Evolutionary conservation across 2,888 invertebrate species (phyloP), one percentile per base, ranked within the genome.

Genomic region (Pyrrhia umbra): DNA sequence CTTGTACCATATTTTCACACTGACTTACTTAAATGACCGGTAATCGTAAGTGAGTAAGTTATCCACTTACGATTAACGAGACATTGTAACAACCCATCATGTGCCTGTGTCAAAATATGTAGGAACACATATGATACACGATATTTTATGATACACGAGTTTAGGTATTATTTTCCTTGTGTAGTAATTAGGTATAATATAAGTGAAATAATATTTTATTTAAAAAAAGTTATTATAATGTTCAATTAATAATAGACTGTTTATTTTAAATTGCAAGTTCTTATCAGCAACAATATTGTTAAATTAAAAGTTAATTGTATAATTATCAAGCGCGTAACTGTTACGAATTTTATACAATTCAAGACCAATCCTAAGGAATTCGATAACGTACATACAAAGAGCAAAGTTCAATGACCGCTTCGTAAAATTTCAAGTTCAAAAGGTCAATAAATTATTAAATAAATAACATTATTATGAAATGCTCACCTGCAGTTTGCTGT

Each of bases 401-500:
- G 76, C 82, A 85, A 80, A 87, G 88, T 84, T 88, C 85, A 87
- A 80, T 70, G 86, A 87, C 85, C 85, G 66, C 68, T 60, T 59
- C 70, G 59, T 42, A 49, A 52, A 56, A 77, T 72, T 75, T 79
- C 80, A 82, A 82, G 82, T 81, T 83, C 80, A 81, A 73, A 74
- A 74, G 68, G 64, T 79, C 76, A 80, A 59, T 37, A 72, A 76
- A 77, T 73, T 65, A 65, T 68, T 61, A 13, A 61, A 70, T 61
- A 51, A 50, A 18, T 42, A 42, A 42, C 18, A 39, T 27, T 68
- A 62, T 25, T 34, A n/a, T 58, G 43, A 50, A 60, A 30, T 57
- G 81, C 91, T 92, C 81, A 94, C 94, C 94, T 89, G 92, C 83
- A 62, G 85, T 68, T 75, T 83, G 82, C 54, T 82, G 75, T 59